Conservation (phyloP, 2,113 vertebrate species). For the Butorides virescens region DNA sequence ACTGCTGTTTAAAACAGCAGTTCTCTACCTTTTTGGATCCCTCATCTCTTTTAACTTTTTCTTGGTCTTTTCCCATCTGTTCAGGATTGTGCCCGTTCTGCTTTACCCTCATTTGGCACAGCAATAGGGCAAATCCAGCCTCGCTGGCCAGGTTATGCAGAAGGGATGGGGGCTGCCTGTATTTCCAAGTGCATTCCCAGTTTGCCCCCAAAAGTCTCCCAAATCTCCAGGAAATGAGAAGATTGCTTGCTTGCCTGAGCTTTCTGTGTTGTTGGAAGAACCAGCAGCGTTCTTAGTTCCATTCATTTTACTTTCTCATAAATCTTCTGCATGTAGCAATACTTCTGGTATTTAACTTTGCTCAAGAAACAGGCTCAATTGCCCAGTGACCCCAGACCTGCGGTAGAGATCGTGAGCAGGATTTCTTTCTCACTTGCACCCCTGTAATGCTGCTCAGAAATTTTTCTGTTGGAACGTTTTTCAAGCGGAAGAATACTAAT, state of each 20-base stretch:
- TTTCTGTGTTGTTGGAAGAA: neutral
- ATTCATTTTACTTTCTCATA: neutral
- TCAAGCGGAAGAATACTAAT: neutral
- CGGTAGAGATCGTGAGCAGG: accelerated
- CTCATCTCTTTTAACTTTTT: neutral
- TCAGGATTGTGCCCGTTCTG: accelerated
- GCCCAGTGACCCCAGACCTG: neutral
- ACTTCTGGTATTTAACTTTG: neutral
- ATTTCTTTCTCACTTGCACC: neutral
- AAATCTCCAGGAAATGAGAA: neutral
- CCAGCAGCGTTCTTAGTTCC: neutral
- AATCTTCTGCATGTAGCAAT: neutral
- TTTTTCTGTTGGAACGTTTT: neutral
- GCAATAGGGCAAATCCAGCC: accelerated
- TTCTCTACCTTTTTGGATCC: neutral
- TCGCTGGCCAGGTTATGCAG: neutral
- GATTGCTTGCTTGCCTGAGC: neutral
- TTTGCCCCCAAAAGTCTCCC: neutral
- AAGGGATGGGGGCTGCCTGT: neutral
- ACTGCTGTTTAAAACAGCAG: neutral
- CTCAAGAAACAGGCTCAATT: neutral
- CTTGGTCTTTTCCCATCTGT: neutral
- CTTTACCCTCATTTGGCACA: neutral
- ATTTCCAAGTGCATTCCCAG: neutral
- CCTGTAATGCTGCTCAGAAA: neutral